These are phyloP conservation scores for Eupsittula cactorum DNA, from an alignment of 2,113 vertebrate genomes.

Conservation along the genomic window DNA sequence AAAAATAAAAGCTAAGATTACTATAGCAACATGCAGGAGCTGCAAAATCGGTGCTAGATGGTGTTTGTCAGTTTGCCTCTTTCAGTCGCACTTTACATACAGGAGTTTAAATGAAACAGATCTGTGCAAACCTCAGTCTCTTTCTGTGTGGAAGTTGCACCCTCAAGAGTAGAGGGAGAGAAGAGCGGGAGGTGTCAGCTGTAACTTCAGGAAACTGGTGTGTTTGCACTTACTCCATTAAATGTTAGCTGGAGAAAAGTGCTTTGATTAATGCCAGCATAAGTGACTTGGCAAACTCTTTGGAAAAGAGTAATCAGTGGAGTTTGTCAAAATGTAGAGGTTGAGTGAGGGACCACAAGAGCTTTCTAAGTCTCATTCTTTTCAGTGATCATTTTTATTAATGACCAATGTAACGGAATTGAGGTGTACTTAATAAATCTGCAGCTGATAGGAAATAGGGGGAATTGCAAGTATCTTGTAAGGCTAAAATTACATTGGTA, in stretches of 20 bases:
- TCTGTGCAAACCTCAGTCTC: background rate
- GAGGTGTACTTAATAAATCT: background rate
- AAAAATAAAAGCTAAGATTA: background rate
- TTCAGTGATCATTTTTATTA: background rate
- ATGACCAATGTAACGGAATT: background rate
- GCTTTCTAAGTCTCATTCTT: background rate
- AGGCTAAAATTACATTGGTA: background rate
- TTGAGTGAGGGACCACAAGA: background rate
- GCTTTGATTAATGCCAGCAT: background rate
- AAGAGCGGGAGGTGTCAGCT: background rate
- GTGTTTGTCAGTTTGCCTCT: background rate
- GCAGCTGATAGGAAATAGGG: background rate
- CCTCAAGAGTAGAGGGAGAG: background rate
- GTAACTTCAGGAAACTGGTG: background rate
- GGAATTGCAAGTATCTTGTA: background rate
- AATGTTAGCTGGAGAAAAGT: background rate
- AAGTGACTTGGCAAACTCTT: background rate
- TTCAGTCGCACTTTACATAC: background rate
- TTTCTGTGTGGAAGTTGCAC: background rate
- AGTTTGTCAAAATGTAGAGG: background rate
- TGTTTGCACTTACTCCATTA: background rate
- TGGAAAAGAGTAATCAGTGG: background rate
- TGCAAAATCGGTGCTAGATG: background rate
- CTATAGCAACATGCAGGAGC: background rate
- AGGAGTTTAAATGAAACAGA: background rate